Conservation (phyloP, 2,797 vertebrate species). For the Bovichtus diacanthus region DNA sequence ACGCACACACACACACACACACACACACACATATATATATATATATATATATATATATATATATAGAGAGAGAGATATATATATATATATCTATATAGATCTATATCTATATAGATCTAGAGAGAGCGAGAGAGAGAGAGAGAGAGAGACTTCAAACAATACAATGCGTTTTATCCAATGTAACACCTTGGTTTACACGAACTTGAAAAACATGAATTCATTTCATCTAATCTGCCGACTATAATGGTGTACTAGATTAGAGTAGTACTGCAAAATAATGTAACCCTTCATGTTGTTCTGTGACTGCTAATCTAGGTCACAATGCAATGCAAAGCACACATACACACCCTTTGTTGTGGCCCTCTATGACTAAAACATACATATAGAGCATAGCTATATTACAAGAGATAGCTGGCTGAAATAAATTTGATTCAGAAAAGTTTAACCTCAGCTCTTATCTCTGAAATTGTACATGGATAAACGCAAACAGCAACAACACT, state of each 20-base stretch:
- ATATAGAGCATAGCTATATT: background rate
- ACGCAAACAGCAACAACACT: background rate
- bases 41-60: too few species aligned
- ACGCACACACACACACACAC: too few species aligned
- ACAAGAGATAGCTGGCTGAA: background rate
- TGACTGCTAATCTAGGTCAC: slow-evolving; percentile 71
- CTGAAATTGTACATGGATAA: background rate
- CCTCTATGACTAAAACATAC: background rate
- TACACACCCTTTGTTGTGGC: slow-evolving; percentile 26
- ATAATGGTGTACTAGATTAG: slow-evolving; percentile 30
- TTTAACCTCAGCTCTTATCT: slow-evolving; percentile 15
- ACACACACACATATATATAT: too few species aligned
- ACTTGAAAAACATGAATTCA: slow-evolving; percentile 15
- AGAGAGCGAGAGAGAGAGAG: too few species aligned
- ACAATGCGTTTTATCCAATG: background rate
- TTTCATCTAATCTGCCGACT: slow-evolving; percentile 24
- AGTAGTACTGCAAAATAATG: slow-evolving; percentile 45
- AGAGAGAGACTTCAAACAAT: too few species aligned
- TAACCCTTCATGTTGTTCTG: slow-evolving; percentile 63
- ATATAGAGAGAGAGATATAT: too few species aligned
- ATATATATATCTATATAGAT: too few species aligned
- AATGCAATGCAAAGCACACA: slow-evolving; percentile 54
- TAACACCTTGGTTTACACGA: background rate
- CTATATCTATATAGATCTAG: too few species aligned
- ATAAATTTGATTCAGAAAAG: background rate